Evolutionary conservation across 2,888 invertebrate genomes (phyloP).

Genomic region (Melanargia galathea): DNA sequence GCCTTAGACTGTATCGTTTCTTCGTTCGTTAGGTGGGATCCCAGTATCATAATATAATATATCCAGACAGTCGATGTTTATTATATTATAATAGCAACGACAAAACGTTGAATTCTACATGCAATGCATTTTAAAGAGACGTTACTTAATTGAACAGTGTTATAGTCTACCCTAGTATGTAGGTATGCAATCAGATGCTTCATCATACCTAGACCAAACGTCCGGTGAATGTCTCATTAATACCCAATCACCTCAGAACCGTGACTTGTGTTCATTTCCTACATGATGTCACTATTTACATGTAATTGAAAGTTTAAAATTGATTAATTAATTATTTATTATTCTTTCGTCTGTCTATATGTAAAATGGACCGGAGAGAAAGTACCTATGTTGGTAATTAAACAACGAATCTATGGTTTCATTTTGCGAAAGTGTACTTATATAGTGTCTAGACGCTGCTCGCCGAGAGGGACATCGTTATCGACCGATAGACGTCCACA

Average conservation of each 20-base stretch:
- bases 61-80: background rate
- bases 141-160: background rate
- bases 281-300: conserved; percentile 32
- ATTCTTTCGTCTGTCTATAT: no score
- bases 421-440: no score
- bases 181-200: conserved; percentile 6
- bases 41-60: no score
- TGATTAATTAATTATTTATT: no score
- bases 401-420: no score
- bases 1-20: no score
- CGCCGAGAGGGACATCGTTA: no score
- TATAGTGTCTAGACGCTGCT: no score
- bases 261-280: conserved; percentile 32
- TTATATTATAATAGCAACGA: background rate
- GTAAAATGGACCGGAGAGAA: no score
- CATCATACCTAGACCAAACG: conserved; percentile 3
- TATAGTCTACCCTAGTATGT: background rate
- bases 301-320: conserved; percentile 1
- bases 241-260: conserved; percentile 31
- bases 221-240: conserved; percentile 37
- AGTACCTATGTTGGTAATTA: no score
- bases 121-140: background rate
- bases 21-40: no score
- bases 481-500: no score
- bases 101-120: background rate